phyloP scores from a whole-genome alignment of 2,797 vertebrate species.

The Tinamus major region DNA sequence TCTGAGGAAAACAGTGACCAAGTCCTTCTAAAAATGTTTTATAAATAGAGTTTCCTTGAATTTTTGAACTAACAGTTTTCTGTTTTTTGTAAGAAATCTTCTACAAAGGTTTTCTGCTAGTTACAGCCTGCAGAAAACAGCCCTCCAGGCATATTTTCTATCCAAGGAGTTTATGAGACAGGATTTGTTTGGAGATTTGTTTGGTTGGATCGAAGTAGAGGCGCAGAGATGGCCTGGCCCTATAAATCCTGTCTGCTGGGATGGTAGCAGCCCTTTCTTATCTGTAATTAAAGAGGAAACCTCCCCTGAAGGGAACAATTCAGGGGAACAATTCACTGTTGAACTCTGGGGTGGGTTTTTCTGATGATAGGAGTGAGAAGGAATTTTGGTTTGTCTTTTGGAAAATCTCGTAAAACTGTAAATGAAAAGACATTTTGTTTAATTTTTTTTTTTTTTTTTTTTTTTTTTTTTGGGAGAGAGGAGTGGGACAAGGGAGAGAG shows the following conservation, averaged over 20 bases:
- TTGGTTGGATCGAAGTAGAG: background rate
- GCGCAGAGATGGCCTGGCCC: background rate
- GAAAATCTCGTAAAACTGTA: constrained; percentile 40
- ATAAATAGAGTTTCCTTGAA: background rate
- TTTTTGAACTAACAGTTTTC: constrained; percentile 16
- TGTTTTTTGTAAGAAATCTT: background rate
- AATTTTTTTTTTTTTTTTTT: background rate
- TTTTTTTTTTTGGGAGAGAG: accelerated
- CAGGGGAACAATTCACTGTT: constrained; percentile 1
- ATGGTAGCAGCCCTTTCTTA: constrained; percentile 28
- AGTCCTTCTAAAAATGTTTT: background rate
- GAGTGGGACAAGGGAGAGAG: accelerated
- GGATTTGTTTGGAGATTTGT: constrained; percentile 13
- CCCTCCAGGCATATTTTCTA: background rate
- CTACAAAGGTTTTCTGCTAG: background rate
- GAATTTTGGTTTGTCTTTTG: constrained; percentile 31
- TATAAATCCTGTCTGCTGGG: constrained; percentile 33
- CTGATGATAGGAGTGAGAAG: background rate
- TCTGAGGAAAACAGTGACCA: background rate
- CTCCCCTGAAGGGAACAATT: constrained; percentile 16
- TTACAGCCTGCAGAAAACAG: constrained; percentile 24
- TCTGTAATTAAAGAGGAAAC: constrained; percentile 20
- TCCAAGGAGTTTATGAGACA: background rate
- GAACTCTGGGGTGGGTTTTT: background rate
- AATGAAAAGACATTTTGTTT: constrained; percentile 26